Evolutionary conservation across 2,113 vertebrate genomes (phyloP).

Genomic region (Accipiter cooperii): DNA sequence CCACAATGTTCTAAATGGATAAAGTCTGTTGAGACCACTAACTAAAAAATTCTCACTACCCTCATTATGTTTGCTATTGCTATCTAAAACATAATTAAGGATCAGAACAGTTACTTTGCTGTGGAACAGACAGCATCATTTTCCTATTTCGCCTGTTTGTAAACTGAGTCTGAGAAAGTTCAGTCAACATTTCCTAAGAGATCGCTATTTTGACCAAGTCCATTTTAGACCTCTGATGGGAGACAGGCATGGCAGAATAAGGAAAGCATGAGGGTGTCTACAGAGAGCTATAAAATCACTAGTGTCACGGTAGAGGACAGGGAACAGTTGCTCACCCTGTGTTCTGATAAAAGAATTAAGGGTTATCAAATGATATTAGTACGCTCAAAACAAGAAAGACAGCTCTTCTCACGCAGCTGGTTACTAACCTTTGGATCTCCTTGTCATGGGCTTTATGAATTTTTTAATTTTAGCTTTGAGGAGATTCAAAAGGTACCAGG

Average conservation of each 20-base stretch:
- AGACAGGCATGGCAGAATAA: background rate
- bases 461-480: background rate
- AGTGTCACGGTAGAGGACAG: background rate
- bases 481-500: background rate
- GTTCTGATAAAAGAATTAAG: background rate
- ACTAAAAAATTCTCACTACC: background rate
- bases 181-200: background rate
- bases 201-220: background rate
- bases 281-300: background rate
- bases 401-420: background rate
- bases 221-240: background rate
- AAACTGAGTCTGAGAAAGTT: background rate
- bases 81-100: background rate
- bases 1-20: background rate
- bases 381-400: background rate
- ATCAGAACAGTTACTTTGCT: background rate
- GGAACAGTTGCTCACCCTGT: background rate
- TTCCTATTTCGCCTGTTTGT: background rate
- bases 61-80: background rate
- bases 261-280: background rate
- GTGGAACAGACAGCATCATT: background rate
- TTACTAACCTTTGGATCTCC: background rate
- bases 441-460: background rate
- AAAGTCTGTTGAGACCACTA: background rate
- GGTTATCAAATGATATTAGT: background rate